Evolutionary conservation across 2,888 invertebrate species (phyloP).

Genomic region (Philaethria dido): DNA sequence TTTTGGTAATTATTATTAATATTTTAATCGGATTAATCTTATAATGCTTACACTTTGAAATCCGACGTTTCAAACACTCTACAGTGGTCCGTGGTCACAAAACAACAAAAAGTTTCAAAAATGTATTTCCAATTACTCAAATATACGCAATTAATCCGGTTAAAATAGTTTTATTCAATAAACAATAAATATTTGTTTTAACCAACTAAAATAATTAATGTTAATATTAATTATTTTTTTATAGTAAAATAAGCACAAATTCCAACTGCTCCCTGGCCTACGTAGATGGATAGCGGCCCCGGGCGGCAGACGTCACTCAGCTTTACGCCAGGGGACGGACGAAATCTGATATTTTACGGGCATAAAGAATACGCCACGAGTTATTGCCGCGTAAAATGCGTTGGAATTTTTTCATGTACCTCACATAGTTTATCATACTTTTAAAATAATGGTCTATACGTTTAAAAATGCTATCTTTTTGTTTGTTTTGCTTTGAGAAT

Average conservation of each 20-base stretch:
- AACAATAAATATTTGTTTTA: too few relatives aligned
- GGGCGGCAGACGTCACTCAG: constrained; percentile 29
- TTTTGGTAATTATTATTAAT: too few relatives aligned
- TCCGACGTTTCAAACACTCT: too few relatives aligned
- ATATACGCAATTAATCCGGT: too few relatives aligned
- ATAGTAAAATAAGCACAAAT: not conserved
- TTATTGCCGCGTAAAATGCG: constrained; percentile 19
- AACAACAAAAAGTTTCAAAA: too few relatives aligned
- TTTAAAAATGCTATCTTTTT: not conserved
- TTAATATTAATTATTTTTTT: too few relatives aligned
- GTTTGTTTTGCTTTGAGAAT: not conserved
- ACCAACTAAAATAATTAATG: too few relatives aligned
- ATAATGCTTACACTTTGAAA: too few relatives aligned
- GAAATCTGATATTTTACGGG: constrained; percentile 35
- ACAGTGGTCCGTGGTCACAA: too few relatives aligned
- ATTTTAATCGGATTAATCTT: too few relatives aligned
- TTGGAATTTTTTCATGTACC: constrained; percentile 8
- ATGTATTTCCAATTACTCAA: too few relatives aligned
- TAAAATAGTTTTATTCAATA: too few relatives aligned
- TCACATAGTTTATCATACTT: constrained; percentile 2
- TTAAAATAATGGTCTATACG: not conserved
- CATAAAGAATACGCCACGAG: constrained; percentile 17
- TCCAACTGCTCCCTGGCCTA: not conserved
- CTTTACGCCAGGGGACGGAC: constrained; percentile 23
- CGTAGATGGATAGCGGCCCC: constrained; percentile 1